These are phyloP conservation scores for Eublepharis macularius DNA, from an alignment of 2,113 vertebrate species.

Conservation along the genomic window DNA sequence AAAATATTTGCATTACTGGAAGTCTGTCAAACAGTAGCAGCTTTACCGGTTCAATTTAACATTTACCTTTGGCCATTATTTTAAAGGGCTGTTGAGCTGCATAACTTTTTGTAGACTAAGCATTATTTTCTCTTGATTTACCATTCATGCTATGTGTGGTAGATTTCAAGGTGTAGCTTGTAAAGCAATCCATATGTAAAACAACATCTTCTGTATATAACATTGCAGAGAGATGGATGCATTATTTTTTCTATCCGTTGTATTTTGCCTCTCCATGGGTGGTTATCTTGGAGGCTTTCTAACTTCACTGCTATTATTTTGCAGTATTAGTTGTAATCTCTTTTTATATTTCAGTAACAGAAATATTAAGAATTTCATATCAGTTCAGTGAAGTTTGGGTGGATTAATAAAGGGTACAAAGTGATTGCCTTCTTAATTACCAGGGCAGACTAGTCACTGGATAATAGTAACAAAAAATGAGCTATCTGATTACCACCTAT, in stretches of 20 bases:
- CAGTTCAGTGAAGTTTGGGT: conserved; percentile 22
- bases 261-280: conserved; percentile 66
- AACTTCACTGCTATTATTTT: conserved; percentile 52
- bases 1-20: conserved; percentile 63
- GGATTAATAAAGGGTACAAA: conserved; percentile 57
- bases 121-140: conserved; percentile 68
- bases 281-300: conserved; percentile 56
- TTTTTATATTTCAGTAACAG: conserved; percentile 50
- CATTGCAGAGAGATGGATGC: conserved; percentile 64
- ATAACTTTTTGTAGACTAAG: conserved; percentile 70
- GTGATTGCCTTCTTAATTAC: conserved; percentile 52
- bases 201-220: conserved; percentile 68
- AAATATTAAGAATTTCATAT: conserved; percentile 44
- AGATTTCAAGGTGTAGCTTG: conserved; percentile 64
- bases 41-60: conserved; percentile 55
- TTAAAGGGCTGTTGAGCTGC: conserved; percentile 65
- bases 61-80: conserved; percentile 60
- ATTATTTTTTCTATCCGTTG: conserved; percentile 57
- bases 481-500: conserved; percentile 38
- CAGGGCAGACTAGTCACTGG: conserved; percentile 9
- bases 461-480: conserved; percentile 60
- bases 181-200: conserved; percentile 63
- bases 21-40: conserved; percentile 62
- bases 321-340: conserved; percentile 61
- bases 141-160: conserved; percentile 64